Percentiles rank a stretch among this genome's conserved stretches.
Evolutionary conservation across 2,113 vertebrate genomes (phyloP).

Genomic region (Sylvietta virens): DNA sequence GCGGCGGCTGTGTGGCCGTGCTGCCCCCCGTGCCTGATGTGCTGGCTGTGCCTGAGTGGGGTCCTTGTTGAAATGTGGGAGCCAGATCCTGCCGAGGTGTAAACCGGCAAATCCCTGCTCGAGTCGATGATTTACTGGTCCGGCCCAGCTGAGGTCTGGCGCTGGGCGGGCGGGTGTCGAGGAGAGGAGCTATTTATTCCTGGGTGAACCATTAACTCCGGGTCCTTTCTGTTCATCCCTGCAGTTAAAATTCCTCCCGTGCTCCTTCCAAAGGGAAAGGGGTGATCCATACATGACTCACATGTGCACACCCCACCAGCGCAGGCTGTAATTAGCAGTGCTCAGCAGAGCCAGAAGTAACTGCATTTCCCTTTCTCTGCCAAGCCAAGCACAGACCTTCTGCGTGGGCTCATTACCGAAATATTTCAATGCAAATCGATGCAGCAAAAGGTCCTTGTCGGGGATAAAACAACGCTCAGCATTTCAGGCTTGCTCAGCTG

Average conservation of each 20-base stretch:
- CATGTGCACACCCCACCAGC: not conserved
- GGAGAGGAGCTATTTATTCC: constrained; percentile 63
- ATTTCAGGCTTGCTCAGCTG: not conserved
- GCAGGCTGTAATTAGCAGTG: constrained; percentile 7
- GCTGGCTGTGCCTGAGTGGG: not conserved
- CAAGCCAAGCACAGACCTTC: not conserved
- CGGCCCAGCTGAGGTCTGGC: constrained; percentile 44
- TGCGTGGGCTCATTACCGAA: not conserved
- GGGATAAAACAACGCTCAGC: not conserved
- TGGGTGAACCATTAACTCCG: constrained; percentile 45
- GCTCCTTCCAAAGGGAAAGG: constrained; percentile 22
- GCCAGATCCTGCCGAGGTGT: constrained; percentile 34
- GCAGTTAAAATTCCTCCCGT: constrained; percentile 22
- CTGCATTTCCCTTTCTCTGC: not conserved
- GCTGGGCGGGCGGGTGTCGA: constrained; percentile 10
- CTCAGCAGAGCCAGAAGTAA: not conserved
- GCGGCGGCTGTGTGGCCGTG: not conserved
- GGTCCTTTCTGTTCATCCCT: constrained; percentile 40
- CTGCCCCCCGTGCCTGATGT: not conserved
- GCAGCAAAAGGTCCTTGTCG: not conserved
- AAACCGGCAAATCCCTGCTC: constrained; percentile 51
- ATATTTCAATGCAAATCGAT: not conserved
- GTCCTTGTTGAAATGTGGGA: constrained; percentile 3
- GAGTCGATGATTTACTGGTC: constrained; percentile 49
- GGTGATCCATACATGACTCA: not conserved